Base-by-base conservation (phyloP, 1,140 invertebrate genomes). In the Grapholita molesta region DNA sequence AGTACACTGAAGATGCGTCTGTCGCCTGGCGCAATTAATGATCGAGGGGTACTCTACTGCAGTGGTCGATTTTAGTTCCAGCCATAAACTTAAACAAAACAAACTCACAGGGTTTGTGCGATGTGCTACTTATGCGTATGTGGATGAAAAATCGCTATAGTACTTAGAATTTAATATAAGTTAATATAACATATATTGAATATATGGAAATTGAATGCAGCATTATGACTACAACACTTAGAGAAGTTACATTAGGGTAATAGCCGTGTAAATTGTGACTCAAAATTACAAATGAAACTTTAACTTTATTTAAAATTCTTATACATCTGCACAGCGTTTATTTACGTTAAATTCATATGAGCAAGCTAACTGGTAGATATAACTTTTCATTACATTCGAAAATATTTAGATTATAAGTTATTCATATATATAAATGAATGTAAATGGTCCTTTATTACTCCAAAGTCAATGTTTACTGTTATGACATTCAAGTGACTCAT, bases 21-120 rank as follows among this genome's bases (percentile, higher is more conserved):
- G 55, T 61, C 24, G 55, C 25, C 24, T 28, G 55, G 24, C 55
- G 15, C 55, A 61, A 61, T 61, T 61, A 61, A 61, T 61, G 55
- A 61, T 61, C 55, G 55, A 30, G 55, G 21, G 53, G 53, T 61
- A 61, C 55, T 61, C 55, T 61, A 61, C 55, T 61, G 55, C 55
- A 61, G 55, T 61, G 55, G 55, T 61, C 55, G 55, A 61, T 61
- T 28, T 61, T 28, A n/a, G 55, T 32, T 28, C 24, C 28, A 28
- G 4, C 55, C 30, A 28, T 61, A 57, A 61, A 61, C 25, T 61
- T 28, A 28, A 61, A 28, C 25, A 61, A 61, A 61, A 61, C 55
- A 61, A 28, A 61, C 28, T 15, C 2, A 25, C n/a, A 61, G 15
- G n/a, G n/a, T 12, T 28, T 15, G 9, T 18, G 12, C 25, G 7